Evolutionary conservation across 2,888 invertebrate species (phyloP), one percentile per base, ranked within the genome.

Genomic region (Pyrgus malvae): DNA sequence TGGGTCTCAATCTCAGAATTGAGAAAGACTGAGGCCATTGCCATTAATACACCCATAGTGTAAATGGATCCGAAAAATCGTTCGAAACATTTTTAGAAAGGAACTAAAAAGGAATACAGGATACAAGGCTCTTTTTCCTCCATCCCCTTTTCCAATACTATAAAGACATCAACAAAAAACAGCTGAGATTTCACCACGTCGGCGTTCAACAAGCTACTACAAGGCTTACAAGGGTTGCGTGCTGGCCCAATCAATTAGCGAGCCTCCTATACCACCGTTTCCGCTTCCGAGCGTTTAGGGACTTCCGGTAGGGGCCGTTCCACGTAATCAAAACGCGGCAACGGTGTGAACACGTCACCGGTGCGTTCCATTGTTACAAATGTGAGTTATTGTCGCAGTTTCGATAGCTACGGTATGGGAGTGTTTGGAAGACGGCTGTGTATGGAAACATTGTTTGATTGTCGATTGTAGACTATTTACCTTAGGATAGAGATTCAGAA

Each of bases 201-300:
- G 9, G 16, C 31, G 61, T 60, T 58, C 59, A 58, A 59, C 60
- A 50, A 51, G 51, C 51, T 44, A 35, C 40, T 33, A 33, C 51
- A 44, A 29, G 50, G 49, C 58, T 61, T 65, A 64, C 69, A 71
- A 80, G 80, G 81, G 83, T 79, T 78, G 72, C 70, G 69, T 69
- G 69, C 74, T 60, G 72, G 76, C 68, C 68, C 84, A 88, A 87
- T 90, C 88, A 89, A 90, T 90, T 90, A 89, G 81, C 72, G 72
- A 67, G 74, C 76, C 78, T 80, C 76, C 76, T 80, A 77, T 75
- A 74, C 74, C 74, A 31, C 76, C 76, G 79, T 81, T 86, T 86
- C 87, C 87, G 85, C 72, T 83, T 83, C 83, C 84, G 83, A 84
- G 75, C 83, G 84, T 86, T 86, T 86, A 87, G 81, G 76, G 70